Percentiles rank a stretch among this genome's conserved stretches.
phyloP scores from a whole-genome alignment of 2,113 vertebrate genomes.

The Bucco capensis region DNA sequence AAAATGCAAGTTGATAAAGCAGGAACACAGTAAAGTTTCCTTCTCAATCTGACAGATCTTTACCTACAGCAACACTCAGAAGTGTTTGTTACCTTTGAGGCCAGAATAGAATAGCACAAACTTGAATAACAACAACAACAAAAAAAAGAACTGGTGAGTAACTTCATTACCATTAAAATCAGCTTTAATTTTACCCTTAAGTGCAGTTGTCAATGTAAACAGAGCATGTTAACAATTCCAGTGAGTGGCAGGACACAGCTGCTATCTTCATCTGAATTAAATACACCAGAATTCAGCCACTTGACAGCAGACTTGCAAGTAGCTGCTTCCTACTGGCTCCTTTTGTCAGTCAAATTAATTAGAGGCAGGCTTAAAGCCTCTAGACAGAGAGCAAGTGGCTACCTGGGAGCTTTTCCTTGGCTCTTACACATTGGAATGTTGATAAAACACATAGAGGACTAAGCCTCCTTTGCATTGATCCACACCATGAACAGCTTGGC shows the following conservation, averaged over 20 bases:
- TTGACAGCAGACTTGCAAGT: background rate
- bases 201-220: slow-evolving; percentile 68
- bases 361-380: background rate
- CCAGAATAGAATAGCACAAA: background rate
- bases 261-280: background rate
- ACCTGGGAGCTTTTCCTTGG: background rate
- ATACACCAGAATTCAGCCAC: background rate
- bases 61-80: background rate
- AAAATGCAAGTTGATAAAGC: background rate
- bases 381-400: background rate
- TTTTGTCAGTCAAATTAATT: background rate
- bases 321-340: background rate
- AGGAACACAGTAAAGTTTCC: background rate
- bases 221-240: slow-evolving; percentile 42
- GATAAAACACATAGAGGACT: background rate
- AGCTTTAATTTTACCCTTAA: slow-evolving; percentile 63
- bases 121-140: no score
- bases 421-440: background rate
- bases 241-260: slow-evolving; percentile 20
- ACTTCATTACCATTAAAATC: slow-evolving; percentile 32
- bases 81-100: background rate
- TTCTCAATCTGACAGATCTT: background rate
- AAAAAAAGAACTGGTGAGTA: background rate
- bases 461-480: background rate
- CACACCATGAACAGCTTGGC: fast-evolving